Evolutionary conservation across 2,113 vertebrate species (phyloP).

Genomic region (Sminthopsis crassicaudata): DNA sequence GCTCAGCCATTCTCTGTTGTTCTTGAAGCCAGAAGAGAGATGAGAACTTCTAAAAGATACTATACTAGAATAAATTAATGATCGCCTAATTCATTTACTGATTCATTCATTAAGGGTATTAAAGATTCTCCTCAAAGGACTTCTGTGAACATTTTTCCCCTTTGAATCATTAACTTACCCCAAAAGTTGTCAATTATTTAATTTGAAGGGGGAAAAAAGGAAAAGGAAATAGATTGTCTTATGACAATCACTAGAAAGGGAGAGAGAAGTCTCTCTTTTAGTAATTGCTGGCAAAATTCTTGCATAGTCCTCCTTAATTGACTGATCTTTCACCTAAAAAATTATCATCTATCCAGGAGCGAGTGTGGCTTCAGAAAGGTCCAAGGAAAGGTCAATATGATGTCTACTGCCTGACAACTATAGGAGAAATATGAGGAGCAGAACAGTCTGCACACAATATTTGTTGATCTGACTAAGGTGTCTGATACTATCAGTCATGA

Average conservation of each 20-base stretch:
- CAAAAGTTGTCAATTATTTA: background rate
- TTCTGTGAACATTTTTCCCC: background rate
- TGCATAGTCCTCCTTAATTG: background rate
- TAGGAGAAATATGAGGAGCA: background rate
- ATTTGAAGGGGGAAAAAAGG: background rate
- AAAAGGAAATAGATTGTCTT: background rate
- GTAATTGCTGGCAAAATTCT: background rate
- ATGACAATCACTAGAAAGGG: too few species aligned
- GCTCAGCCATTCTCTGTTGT: background rate
- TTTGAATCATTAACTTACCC: background rate
- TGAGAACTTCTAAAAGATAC: background rate
- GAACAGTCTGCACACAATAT: background rate
- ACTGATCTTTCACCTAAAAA: background rate
- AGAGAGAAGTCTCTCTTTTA: background rate
- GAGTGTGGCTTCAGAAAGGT: background rate
- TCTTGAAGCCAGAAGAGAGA: background rate
- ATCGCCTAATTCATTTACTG: background rate
- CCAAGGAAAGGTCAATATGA: background rate
- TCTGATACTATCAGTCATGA: background rate
- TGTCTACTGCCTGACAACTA: background rate
- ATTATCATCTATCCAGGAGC: background rate
- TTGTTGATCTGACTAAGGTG: background rate
- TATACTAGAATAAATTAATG: background rate
- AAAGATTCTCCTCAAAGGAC: background rate
- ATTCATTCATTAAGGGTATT: background rate